These are phyloP conservation scores for Momotus momota DNA, from an alignment of 2,797 vertebrate species.

Conservation along the genomic window DNA sequence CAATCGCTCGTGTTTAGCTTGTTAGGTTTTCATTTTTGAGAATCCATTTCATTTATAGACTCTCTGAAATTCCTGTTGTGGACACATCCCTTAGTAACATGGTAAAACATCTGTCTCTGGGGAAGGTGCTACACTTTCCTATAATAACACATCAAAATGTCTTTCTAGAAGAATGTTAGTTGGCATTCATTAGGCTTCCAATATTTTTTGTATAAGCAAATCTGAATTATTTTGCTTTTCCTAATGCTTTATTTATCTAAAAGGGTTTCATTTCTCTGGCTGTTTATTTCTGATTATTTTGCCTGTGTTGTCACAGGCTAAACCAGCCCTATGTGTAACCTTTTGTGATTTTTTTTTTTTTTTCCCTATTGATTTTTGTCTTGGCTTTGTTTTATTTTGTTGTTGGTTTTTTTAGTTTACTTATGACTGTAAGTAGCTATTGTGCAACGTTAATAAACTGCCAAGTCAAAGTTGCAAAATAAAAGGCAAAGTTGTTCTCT, in stretches of 20 bases:
- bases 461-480: conserved; percentile 32
- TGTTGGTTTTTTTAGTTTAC: background rate
- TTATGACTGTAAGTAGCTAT: background rate
- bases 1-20: background rate
- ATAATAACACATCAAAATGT: background rate
- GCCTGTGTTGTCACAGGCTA: background rate
- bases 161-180: background rate
- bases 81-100: background rate
- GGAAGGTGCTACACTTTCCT: background rate
- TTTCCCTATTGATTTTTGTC: background rate
- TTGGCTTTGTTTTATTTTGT: too few species aligned
- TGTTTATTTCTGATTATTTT: background rate
- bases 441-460: background rate
- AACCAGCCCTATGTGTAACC: background rate
- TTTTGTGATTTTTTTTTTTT: background rate
- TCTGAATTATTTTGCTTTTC: background rate
- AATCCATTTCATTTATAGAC: background rate
- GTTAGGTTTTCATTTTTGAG: background rate
- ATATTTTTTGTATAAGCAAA: background rate
- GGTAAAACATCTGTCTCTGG: background rate
- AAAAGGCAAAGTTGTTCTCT: background rate
- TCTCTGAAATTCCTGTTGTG: background rate
- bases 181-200: background rate
- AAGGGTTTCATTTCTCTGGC: background rate
- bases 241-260: background rate